Conservation (phyloP, 2,888 invertebrate species). For the Tillus elongatus region DNA sequence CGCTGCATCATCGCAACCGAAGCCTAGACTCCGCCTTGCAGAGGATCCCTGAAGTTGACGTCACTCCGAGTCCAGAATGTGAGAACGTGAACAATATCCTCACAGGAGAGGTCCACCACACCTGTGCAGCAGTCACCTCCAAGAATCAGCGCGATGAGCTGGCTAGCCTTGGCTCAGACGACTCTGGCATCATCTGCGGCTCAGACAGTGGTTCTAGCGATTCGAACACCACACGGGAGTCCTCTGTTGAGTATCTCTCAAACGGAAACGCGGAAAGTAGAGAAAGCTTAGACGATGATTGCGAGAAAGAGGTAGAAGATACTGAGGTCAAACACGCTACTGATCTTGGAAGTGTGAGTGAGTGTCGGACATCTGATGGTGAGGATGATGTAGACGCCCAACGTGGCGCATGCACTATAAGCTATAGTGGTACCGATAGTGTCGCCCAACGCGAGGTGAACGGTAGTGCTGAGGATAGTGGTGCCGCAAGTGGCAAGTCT, state of each 20-base stretch:
- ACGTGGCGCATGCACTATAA: not conserved
- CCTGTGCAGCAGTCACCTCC: no score
- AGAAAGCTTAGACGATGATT: constrained; percentile 59
- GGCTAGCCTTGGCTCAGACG: constrained; percentile 64
- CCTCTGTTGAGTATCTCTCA: constrained; percentile 46
- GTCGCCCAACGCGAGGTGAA: constrained; percentile 17
- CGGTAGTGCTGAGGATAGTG: constrained; percentile 16
- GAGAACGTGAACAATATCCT: constrained; percentile 45
- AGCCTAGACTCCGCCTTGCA: constrained; percentile 84
- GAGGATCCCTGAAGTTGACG: constrained; percentile 78
- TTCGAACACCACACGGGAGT: constrained; percentile 42
- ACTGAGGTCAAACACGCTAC: no score
- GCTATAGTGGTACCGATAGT: not conserved
- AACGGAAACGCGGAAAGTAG: no score
- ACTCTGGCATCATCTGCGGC: constrained; percentile 65
- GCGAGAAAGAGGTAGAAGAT: no score
- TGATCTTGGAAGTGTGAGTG: no score
- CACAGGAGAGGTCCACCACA: no score
- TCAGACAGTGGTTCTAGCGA: constrained; percentile 46
- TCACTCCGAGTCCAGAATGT: constrained; percentile 55
- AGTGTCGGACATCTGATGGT: constrained; percentile 41
- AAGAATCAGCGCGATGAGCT: constrained; percentile 53
- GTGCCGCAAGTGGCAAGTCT: constrained; percentile 21
- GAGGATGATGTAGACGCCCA: constrained; percentile 39
- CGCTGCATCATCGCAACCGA: constrained; percentile 78